phyloP scores from a whole-genome alignment of 2,888 invertebrate species.

The Drosophila anomalata region DNA sequence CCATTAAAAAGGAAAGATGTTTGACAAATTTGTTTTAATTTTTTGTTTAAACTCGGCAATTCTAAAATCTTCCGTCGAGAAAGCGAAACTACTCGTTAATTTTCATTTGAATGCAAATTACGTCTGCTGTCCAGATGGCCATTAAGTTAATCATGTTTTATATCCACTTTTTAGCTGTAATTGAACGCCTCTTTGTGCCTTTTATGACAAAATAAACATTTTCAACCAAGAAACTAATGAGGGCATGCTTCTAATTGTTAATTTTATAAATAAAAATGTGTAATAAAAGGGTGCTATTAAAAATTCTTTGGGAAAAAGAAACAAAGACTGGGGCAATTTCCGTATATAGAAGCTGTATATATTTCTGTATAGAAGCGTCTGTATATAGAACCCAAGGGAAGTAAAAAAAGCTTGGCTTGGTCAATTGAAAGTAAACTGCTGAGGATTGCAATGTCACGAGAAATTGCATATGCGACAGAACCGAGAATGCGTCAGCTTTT shows the following conservation, averaged over 20 bases:
- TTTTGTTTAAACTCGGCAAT: background rate
- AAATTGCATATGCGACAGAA: constrained; percentile 70
- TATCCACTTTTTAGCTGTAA: background rate
- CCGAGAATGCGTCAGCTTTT: constrained; percentile 51
- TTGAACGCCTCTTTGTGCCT: background rate
- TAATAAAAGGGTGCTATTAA: no score
- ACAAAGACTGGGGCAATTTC: background rate
- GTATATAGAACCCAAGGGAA: background rate
- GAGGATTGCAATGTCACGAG: constrained; percentile 68
- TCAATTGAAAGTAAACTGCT: constrained; percentile 60
- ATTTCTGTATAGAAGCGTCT: background rate
- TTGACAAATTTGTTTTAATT: background rate
- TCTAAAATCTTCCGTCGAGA: background rate
- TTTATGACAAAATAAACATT: background rate
- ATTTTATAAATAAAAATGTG: background rate
- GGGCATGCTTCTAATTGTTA: background rate
- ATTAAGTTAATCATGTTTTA: background rate
- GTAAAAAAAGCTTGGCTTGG: constrained; percentile 29
- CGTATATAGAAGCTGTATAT: no score
- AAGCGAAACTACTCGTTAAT: background rate
- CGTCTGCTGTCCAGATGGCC: constrained; percentile 19
- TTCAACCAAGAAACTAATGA: background rate
- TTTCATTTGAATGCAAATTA: background rate
- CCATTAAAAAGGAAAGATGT: background rate
- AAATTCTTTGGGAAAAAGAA: background rate